phyloP scores from a whole-genome alignment of 92 coral and sea anemone genomes.

The Parazoanthus swiftii region DNA sequence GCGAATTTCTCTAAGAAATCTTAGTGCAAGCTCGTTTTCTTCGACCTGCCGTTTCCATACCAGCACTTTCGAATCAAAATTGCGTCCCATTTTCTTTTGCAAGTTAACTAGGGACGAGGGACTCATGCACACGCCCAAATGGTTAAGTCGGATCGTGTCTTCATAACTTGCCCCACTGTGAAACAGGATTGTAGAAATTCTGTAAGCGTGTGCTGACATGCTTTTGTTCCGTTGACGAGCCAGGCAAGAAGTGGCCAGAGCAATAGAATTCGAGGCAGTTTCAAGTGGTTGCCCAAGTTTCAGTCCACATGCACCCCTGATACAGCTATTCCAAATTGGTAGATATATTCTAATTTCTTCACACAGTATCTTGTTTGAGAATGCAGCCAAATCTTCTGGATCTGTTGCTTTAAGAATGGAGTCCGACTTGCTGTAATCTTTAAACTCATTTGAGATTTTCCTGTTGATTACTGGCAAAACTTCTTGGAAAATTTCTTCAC shows the following conservation, averaged over 20 bases:
- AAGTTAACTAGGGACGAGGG: constrained; percentile 47
- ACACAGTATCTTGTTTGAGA: constrained; percentile 45
- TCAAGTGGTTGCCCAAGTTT: constrained; percentile 2
- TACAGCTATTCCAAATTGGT: constrained; percentile 57
- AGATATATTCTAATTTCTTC: constrained; percentile 50
- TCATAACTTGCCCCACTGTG: constrained; percentile 55
- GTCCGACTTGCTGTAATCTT: constrained; percentile 48
- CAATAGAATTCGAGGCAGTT: constrained; percentile 45
- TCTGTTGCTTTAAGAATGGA: constrained; percentile 46
- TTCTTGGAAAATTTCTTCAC: constrained; percentile 27
- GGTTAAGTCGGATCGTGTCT: constrained; percentile 51
- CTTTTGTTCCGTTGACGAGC: constrained; percentile 58
- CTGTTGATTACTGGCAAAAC: constrained; percentile 37
- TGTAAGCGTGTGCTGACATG: constrained; percentile 65
- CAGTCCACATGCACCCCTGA: constrained; percentile 57
- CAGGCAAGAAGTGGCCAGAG: constrained; percentile 48
- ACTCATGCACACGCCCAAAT: constrained; percentile 65
- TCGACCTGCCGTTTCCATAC: constrained; percentile 61
- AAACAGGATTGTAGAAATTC: constrained; percentile 55
- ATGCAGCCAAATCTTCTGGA: constrained; percentile 62
- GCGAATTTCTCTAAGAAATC: constrained; percentile 2
- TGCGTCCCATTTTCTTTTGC: constrained; percentile 61
- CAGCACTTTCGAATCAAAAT: constrained; percentile 55
- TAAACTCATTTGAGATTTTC: constrained; percentile 48
- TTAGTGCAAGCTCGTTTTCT: constrained; percentile 12